Percentiles rank a stretch among this genome's conserved stretches.
phyloP scores from a whole-genome alignment of 1,140 invertebrate species.

The Drosophila pseudoananassae region DNA sequence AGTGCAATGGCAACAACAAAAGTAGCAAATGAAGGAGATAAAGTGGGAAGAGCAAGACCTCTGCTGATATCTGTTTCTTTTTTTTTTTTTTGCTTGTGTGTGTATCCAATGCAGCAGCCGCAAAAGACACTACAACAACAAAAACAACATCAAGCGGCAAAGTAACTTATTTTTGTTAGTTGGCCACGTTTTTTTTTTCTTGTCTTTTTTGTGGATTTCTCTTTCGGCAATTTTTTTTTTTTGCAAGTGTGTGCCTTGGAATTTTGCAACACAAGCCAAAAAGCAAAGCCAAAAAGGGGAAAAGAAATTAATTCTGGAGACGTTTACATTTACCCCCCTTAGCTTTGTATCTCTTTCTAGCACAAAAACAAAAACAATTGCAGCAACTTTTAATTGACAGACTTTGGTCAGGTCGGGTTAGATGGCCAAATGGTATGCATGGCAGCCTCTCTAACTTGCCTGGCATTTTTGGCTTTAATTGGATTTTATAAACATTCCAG shows the following conservation, averaged over 20 bases:
- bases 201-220: slow-evolving; percentile 48
- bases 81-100: slow-evolving; percentile 26
- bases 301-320: slow-evolving; percentile 23
- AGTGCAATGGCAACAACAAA: slow-evolving; percentile 38
- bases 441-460: slow-evolving; percentile 5
- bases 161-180: slow-evolving; percentile 68
- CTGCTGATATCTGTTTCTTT: slow-evolving; percentile 48
- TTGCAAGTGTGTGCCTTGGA: slow-evolving; percentile 23
- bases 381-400: slow-evolving; percentile 47
- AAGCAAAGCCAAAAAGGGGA: slow-evolving; percentile 14
- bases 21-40: slow-evolving; percentile 13
- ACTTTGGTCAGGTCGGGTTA: slow-evolving; percentile 37
- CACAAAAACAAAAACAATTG: slow-evolving; percentile 23
- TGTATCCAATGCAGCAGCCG: slow-evolving; percentile 61
- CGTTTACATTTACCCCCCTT: background rate
- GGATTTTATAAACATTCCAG: slow-evolving; percentile 20
- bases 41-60: slow-evolving; percentile 28
- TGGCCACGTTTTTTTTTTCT: slow-evolving; percentile 61
- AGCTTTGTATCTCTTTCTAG: too few species aligned
- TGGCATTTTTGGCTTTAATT: slow-evolving; percentile 24
- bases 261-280: slow-evolving; percentile 29
- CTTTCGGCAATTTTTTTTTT: slow-evolving; percentile 41
- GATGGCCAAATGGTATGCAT: slow-evolving; percentile 34
- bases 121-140: slow-evolving; percentile 4
- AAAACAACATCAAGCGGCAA: slow-evolving; percentile 32